Percentiles rank a stretch among this genome's conserved stretches.
These are phyloP conservation scores for Rotaria sp. DNA, from an alignment of 2,888 invertebrate genomes.

Conservation along the genomic window DNA sequence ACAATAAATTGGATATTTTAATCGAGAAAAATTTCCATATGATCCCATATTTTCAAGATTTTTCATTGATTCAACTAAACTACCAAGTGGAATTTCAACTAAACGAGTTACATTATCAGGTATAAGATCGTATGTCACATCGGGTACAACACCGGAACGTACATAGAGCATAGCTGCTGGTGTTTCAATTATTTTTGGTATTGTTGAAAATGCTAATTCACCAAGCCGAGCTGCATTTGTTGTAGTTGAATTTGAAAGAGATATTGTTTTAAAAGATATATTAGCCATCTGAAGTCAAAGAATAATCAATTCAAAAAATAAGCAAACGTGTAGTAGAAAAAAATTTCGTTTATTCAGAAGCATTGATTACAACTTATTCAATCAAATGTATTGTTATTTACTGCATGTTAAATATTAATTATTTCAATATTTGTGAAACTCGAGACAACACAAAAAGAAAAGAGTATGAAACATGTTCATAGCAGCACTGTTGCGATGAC, in stretches of 20 bases:
- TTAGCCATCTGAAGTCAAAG: not conserved
- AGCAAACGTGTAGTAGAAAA: too few species aligned
- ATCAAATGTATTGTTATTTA: too few species aligned
- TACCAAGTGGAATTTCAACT: conserved; percentile 24
- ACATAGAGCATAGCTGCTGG: conserved; percentile 2
- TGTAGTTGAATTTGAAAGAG: not conserved
- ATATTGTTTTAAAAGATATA: not conserved
- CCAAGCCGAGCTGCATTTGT: conserved; percentile 16
- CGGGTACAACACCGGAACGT: conserved; percentile 16
- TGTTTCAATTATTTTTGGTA: not conserved
- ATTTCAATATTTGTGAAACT: too few species aligned
- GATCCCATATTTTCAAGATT: not conserved
- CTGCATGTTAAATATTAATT: too few species aligned
- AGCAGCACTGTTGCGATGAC: too few species aligned
- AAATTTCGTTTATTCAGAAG: too few species aligned
- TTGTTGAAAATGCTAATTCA: not conserved
- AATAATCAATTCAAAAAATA: too few species aligned
- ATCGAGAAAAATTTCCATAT: not conserved
- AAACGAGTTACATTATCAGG: conserved; percentile 25
- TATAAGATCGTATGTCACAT: not conserved
- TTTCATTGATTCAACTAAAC: conserved; percentile 5
- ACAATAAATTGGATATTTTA: not conserved
- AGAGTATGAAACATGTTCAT: too few species aligned
- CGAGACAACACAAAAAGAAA: too few species aligned
- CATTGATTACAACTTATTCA: too few species aligned